Base-by-base conservation (phyloP, 2,797 vertebrate species). In the Aselliscus stoliczkanus region DNA sequence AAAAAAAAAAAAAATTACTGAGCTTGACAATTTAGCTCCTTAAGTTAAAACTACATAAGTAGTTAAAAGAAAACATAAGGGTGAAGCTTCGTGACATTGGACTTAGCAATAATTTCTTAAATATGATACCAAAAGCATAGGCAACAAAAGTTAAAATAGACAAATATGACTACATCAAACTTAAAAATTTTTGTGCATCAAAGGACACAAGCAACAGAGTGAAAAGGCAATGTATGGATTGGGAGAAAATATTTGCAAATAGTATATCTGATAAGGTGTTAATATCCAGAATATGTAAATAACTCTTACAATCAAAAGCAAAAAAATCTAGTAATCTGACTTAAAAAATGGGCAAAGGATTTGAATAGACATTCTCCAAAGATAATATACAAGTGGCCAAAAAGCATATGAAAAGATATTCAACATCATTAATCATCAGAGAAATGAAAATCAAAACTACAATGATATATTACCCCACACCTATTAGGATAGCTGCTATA, bases 391-490 rank as follows among this genome's bases (percentile, higher is more conserved):
- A 87, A 73, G 79, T 84, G 21, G 23, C 8, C 52, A 34, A 73
- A 13, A 56, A 31, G 15, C 2, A 3, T 14, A 34, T 73, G n/a
- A 70, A 92, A 88, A 96, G 18, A 73, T 56, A 14, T 13, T 82
- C 27, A 62, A 11, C 25, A 44, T 64, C 25, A 80, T 13, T 79
- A 86, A 25, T 83, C 50, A 62, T 29, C 34, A 93, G 54, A 42
- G 6, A 96, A 96, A 92, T 87, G 12, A 31, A 95, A 86, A 69
- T 84, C 65, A 89, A 93, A 84, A 44, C 11, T 8, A 81, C 37
- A 27, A 20, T 62, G 69, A 79, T 50, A 21, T 50, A 42, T 50
- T 42, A 47, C 9, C 27, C 4, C 52, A 81, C 3, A 73, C 29
- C 31, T 21, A 50, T 64, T 60, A 65, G 47, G 17, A 58, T 58